Conservation (phyloP, 2,797 vertebrate genomes). For the Heteromormyrus szaboi region DNA sequence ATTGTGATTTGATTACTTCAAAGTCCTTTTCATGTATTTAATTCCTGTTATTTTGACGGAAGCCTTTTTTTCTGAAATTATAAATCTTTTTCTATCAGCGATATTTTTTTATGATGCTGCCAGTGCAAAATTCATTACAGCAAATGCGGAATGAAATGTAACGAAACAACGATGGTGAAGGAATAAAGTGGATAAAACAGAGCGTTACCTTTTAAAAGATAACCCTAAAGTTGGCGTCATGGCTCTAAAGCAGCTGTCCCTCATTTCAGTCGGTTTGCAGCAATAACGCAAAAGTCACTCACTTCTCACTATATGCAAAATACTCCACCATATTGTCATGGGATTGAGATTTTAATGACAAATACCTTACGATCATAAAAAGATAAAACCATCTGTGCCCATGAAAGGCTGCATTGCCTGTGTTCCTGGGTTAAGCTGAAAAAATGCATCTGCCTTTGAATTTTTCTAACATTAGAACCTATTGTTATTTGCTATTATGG, state of each 20-base stretch:
- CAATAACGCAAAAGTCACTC: not conserved
- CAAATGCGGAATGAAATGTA: not conserved
- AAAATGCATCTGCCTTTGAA: not conserved
- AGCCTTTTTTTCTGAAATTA: not conserved
- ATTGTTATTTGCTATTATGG: not conserved
- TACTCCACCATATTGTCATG: not conserved
- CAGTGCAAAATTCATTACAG: not conserved
- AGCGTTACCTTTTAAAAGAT: not conserved
- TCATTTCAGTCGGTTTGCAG: not conserved
- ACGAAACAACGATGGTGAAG: not conserved
- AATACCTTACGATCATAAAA: not conserved
- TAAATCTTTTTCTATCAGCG: not conserved
- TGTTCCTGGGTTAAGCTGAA: not conserved
- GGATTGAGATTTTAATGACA: not conserved
- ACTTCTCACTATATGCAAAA: not conserved
- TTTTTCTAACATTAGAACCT: not conserved
- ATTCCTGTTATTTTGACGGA: not conserved
- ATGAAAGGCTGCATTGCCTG: not conserved
- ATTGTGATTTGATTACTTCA: constrained; percentile 79
- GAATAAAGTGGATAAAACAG: not conserved
- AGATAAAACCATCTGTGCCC: not conserved
- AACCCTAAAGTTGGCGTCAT: not conserved
- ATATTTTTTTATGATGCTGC: not conserved
- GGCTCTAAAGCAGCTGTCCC: not conserved
- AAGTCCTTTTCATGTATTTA: constrained; percentile 61